Base-by-base conservation (phyloP, 2,888 invertebrate genomes). In the Andricus curvator region DNA sequence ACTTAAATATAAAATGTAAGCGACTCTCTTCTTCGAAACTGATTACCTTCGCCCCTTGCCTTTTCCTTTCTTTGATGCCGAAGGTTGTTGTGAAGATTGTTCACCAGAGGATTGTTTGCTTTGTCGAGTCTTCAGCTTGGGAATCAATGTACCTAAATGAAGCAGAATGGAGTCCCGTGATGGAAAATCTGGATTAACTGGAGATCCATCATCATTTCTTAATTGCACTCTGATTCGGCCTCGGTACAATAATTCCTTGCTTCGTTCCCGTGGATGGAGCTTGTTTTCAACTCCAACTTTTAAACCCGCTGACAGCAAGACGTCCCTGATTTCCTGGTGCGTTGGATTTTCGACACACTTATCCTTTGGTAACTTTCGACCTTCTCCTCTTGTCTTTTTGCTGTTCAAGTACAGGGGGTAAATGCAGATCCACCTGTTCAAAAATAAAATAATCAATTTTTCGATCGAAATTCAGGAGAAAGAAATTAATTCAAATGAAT, bases 341-440 rank as follows among this genome's bases (percentile, higher is more conserved):
- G 98, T 98, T 20, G 99, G 99, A 93, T 99, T 98, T 88, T 99
- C 98, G 0, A 99, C 97, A 91, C 98, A 98, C 91, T 96, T 95
- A 2, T 96, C 95, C 93, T 98, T 98, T 1, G 97, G 93, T 33
- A 99, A 93, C 86, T 96, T 95, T 51, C 99, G 94, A 8, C 99
- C 99, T 92, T 98, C 96, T 2, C 97, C 97, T 22, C 97, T 92
- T 0, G 98, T 97, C 92, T 97, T 98, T 91, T 98, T 98, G 88
- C 96, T 97, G 91, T 99, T 99, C 77, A 99, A 94, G 89, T 99
- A 99, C 0, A 98, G 97, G 80, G 99, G 99, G 93, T 99, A 99
- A 83, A 99, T 96, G 91, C 98, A 98, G 80, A 99, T 95, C 99
- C 99, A 99, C 91, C 97, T 97, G 93, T 82, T 92, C 87, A 85